Conservation (phyloP, 2,113 vertebrate genomes). For the Cebidichthys violaceus region DNA sequence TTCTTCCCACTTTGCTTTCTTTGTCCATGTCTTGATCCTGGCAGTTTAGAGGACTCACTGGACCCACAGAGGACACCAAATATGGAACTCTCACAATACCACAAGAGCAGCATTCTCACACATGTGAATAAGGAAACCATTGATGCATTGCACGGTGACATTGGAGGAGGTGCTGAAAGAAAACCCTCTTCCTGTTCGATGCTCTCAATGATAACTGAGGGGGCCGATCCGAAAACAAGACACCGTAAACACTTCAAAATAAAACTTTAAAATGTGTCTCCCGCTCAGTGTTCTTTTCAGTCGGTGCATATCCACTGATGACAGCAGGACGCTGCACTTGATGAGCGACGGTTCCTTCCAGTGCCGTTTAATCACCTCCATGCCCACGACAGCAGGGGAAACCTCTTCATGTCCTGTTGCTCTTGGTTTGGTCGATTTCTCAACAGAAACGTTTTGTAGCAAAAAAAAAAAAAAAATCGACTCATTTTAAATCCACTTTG, state of each 20-base stretch:
- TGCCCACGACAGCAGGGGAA: not conserved
- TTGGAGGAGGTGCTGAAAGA: not conserved
- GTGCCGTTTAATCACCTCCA: not conserved
- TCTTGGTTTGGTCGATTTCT: conserved; percentile 4
- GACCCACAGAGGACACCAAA: conserved; percentile 1
- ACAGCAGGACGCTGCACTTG: not conserved
- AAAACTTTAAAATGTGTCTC: not conserved
- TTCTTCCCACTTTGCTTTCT: not conserved
- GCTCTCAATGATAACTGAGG: not conserved
- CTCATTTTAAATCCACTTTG: conserved; percentile 13
- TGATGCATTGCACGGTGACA: not conserved
- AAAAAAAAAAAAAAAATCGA: not conserved
- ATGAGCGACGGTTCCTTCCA: not conserved
- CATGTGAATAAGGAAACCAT: not conserved
- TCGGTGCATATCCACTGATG: not conserved
- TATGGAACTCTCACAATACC: not conserved
- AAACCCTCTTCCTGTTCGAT: not conserved
- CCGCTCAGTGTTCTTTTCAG: not conserved
- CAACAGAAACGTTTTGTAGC: not conserved
- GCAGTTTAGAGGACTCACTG: not conserved
- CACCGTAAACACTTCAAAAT: not conserved
- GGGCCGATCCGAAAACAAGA: not conserved
- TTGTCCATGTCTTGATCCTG: conserved; percentile 2
- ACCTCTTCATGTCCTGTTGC: not conserved
- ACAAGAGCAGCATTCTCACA: not conserved